Evolutionary conservation across 2,888 invertebrate genomes (phyloP), one percentile per base, ranked within the genome.

Genomic region (Melanophora roralis): DNA sequence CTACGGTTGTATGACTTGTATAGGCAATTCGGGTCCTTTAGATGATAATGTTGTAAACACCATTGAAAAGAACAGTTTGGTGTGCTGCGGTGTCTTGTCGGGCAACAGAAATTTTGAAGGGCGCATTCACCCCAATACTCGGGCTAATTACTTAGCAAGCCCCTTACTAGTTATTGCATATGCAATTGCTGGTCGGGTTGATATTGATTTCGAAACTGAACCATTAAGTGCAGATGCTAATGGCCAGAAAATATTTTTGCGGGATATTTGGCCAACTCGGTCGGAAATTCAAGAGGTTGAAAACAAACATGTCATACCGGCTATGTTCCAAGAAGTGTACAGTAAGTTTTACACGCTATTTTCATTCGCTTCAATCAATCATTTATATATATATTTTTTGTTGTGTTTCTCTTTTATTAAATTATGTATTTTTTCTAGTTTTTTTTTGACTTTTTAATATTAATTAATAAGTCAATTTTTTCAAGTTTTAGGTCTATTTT

Each of bases 1-100:
- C n/a, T 99, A 98, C 87, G 99, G 99, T 0, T 99, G 99, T 89
- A 99, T 98, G 98, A 99, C 99, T 0, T 99, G 99, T 88, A 99
- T 99, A 84, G 99, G 99, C 0, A 99, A 99, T 91, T 97, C 97
- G 5, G 99, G 99, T 0, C 98, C 98, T 0, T 93, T 99, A 0
- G 95, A 96, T 67, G 98, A 98, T 62, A 93, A 95, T 84, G 95
- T 98, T n/a, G 95, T 94, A 0, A 95, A 96, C 85, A 97, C 97
- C 1, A 97, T 98, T 82, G 98, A 98, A 87, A 95, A 96, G 94
- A 97, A 97, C 87, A 96, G 96, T 87, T 91, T 99, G 49, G 97
- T 99, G 0, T 98, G 98, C 85, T 97, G 97, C 86, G 98, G 98
- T 0, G 98, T 99, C 0, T 91, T 99, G 0, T 98, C 98, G 0